Base-by-base conservation (phyloP, 1,140 invertebrate species). In the Drosophila navojoa region DNA sequence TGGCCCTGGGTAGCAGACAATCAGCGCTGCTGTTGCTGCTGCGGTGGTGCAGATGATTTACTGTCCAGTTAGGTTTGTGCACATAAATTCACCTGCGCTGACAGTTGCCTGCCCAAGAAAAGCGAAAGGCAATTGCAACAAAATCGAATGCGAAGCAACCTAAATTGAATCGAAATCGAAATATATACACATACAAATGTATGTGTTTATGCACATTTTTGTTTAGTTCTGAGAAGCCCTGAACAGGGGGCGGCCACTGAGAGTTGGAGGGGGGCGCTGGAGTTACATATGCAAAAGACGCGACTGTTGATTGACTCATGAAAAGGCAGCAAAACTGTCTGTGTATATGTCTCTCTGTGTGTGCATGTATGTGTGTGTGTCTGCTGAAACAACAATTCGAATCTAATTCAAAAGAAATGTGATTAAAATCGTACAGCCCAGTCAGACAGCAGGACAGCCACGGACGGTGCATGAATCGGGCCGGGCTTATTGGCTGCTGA, bases 371-470 rank as follows among this genome's bases (percentile, higher is more conserved):
- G 15, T 44, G 54, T 57, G 13, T 57, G 13, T 44, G 42, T 19
- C 22, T 58, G 55, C 22, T 58, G 57, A 59, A 54, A 54, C 52
- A 54, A 59, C 57, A 86, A 79, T 71, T 89, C 84, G 84, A 76
- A 84, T 89, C 84, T 89, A 87, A 89, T 87, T 87, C 82, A 87
- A 84, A 84, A 80, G 84, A 89, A 89, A 90, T 89, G 84, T 89
- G 84, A 89, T 89, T 89, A 89, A 89, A 89, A 89, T 89, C 84
- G 71, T 75, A 77, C 78, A 71, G 59, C 44, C 53, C 57, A 19
- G 38, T 47, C 54, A 58, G 40, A 50, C 47, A 71, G 62, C 50
- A 53, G 50, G 50, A 53, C 50, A n/a, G 25, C 5, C 6, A 9
- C 52, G 52, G 52, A 54, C 52, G 52, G 52, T 32, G 32, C 32